Percentiles rank a stretch among this genome's conserved stretches.
phyloP scores from a whole-genome alignment of 1,140 invertebrate genomes.

The Eumeta japonica region DNA sequence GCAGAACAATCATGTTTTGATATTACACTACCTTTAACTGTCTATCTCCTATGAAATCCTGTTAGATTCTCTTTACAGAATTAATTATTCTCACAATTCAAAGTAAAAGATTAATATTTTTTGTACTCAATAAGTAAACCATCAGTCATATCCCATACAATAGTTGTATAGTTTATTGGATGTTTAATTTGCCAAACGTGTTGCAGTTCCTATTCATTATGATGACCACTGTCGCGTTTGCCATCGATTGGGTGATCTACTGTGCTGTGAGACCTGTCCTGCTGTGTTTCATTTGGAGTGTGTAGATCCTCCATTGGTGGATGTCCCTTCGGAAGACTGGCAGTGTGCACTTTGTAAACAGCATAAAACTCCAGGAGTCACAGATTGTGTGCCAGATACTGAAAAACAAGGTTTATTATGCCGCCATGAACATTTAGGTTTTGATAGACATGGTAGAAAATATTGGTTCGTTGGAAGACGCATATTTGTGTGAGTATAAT shows the following conservation, averaged over 20 bases:
- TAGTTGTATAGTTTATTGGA: too few species aligned
- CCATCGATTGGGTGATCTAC: slow-evolving; percentile 89
- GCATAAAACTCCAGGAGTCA: slow-evolving; percentile 87
- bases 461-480: slow-evolving; percentile 94
- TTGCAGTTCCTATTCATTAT: slow-evolving; percentile 86
- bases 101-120: too few species aligned
- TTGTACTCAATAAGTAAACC: too few species aligned
- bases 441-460: slow-evolving; percentile 90
- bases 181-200: too few species aligned
- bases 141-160: too few species aligned
- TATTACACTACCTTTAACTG: too few species aligned
- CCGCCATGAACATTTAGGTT: slow-evolving; percentile 90
- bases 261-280: slow-evolving; percentile 96
- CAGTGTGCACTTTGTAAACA: slow-evolving; percentile 89
- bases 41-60: too few species aligned
- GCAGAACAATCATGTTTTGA: too few species aligned
- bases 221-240: slow-evolving; percentile 95
- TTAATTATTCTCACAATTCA: too few species aligned
- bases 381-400: slow-evolving; percentile 87
- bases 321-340: slow-evolving; percentile 96
- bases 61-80: too few species aligned
- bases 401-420: slow-evolving; percentile 90
- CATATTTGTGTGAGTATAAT: slow-evolving; percentile 83
- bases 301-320: slow-evolving; percentile 87
- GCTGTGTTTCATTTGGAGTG: slow-evolving; percentile 96